Percentiles rank a stretch among this genome's conserved stretches.
Conservation (phyloP, 2,113 vertebrate species). For the Protobothrops mucrosquamatus region DNA sequence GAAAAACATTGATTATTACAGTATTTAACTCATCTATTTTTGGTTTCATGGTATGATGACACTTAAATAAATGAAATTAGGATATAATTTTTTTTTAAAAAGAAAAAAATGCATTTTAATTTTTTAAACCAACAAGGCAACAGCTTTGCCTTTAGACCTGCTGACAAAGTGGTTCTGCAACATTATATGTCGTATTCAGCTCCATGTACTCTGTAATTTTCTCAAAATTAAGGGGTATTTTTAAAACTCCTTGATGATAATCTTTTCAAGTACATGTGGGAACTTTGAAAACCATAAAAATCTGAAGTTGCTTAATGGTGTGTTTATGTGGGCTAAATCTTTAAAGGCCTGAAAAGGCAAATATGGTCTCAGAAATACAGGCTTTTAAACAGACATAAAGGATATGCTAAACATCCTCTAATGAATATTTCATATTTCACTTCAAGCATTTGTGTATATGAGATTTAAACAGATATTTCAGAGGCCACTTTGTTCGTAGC, state of each 20-base stretch:
- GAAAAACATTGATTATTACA: neutral
- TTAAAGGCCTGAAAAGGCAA: conserved; percentile 8
- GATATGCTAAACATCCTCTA: conserved; percentile 35
- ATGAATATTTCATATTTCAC: conserved; percentile 36
- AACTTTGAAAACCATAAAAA: conserved; percentile 22
- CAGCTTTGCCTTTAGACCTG: conserved; percentile 5
- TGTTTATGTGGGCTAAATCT: conserved; percentile 9
- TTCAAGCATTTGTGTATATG: conserved; percentile 25
- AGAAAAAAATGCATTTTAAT: neutral
- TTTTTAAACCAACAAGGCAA: conserved; percentile 17
- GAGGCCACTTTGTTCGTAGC: conserved; percentile 38
- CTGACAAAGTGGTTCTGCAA: conserved; percentile 19
- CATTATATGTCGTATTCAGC: conserved; percentile 33
- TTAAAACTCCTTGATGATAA: conserved; percentile 46
- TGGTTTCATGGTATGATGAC: neutral
- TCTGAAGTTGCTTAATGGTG: neutral
- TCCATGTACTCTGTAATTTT: conserved; percentile 35
- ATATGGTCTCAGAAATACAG: conserved; percentile 20
- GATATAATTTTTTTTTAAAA: neutral
- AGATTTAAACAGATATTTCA: neutral
- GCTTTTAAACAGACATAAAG: conserved; percentile 16
- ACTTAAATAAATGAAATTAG: neutral
- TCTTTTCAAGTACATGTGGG: conserved; percentile 21
- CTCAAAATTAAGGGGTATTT: conserved; percentile 38
- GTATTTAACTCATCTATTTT: neutral